These are phyloP conservation scores for Centroberyx gerrardi DNA, from an alignment of 2,797 vertebrate species.

Conservation along the genomic window DNA sequence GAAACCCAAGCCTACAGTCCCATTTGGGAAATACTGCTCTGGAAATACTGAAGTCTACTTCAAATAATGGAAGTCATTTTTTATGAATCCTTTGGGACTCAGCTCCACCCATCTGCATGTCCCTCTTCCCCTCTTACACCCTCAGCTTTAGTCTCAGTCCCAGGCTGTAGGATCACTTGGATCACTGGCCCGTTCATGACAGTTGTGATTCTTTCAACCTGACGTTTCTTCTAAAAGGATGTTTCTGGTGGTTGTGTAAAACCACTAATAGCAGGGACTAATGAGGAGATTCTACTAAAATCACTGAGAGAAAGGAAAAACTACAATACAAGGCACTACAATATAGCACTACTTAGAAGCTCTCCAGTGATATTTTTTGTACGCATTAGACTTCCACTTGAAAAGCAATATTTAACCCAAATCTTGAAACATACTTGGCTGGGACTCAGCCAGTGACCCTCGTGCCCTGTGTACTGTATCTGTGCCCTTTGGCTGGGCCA, in stretches of 20 bases:
- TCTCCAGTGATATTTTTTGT: not conserved
- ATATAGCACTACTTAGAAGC: slow-evolving; percentile 4
- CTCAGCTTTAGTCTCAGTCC: not conserved
- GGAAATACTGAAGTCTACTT: slow-evolving; percentile 39
- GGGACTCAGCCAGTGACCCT: slow-evolving; percentile 40
- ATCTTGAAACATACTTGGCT: slow-evolving; percentile 42
- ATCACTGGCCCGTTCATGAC: not conserved
- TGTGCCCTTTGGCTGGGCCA: slow-evolving; percentile 60
- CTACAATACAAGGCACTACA: not conserved
- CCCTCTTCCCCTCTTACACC: not conserved
- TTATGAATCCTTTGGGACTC: slow-evolving; percentile 18
- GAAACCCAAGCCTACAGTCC: slow-evolving; percentile 45
- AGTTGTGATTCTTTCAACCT: not conserved
- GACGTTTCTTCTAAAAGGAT: not conserved
- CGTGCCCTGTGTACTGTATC: slow-evolving; percentile 45
- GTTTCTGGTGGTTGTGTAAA: not conserved
- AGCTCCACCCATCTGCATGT: slow-evolving; percentile 21
- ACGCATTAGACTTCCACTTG: not conserved
- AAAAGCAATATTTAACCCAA: slow-evolving; percentile 20
- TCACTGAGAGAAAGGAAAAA: not conserved
- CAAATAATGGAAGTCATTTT: slow-evolving; percentile 34
- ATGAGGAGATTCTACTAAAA: not conserved
- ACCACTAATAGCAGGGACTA: not conserved
- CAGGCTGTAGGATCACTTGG: not conserved
- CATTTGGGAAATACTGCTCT: slow-evolving; percentile 42